phyloP scores from a whole-genome alignment of 2,888 invertebrate genomes.

The Cynaeus angustus region DNA sequence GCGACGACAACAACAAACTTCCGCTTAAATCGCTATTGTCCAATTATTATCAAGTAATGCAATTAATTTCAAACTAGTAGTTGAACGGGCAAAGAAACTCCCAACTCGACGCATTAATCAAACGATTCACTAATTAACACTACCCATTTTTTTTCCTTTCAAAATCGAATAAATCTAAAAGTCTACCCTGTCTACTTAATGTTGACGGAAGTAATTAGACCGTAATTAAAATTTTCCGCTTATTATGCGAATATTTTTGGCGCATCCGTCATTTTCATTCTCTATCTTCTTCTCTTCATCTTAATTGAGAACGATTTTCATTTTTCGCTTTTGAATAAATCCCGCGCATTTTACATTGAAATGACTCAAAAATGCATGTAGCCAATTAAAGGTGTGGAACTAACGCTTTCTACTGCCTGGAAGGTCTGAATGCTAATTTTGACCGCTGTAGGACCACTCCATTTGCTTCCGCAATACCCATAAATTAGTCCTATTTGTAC shows the following conservation, averaged over 20 bases:
- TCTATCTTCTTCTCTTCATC: too few species aligned
- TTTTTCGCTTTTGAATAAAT: conserved; percentile 35
- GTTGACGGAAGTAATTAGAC: conserved; percentile 36
- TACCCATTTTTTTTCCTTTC: conserved; percentile 16
- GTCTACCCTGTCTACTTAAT: conserved; percentile 21
- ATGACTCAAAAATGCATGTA: conserved; percentile 34
- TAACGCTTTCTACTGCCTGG: conserved; percentile 23
- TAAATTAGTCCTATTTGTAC: conserved; percentile 53
- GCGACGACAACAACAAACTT: conserved; percentile 46
- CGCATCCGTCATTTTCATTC: conserved; percentile 21
- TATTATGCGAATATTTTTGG: conserved; percentile 36
- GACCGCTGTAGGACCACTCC: conserved; percentile 43
- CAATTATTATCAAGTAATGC: conserved; percentile 50
- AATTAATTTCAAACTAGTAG: conserved; percentile 44
- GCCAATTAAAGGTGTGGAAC: conserved; percentile 44
- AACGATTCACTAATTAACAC: conserved; percentile 32
- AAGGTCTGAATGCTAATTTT: conserved; percentile 49
- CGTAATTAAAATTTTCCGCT: conserved; percentile 42
- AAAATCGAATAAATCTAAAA: conserved; percentile 25
- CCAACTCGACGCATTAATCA: conserved; percentile 39
- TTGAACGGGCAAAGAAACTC: conserved; percentile 16
- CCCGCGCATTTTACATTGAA: conserved; percentile 38
- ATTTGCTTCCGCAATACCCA: conserved; percentile 50
- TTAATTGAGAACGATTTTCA: conserved; percentile 33
- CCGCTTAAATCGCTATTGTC: conserved; percentile 50